Conservation (phyloP, 2,113 vertebrate species). For the Pao palembangensis region DNA sequence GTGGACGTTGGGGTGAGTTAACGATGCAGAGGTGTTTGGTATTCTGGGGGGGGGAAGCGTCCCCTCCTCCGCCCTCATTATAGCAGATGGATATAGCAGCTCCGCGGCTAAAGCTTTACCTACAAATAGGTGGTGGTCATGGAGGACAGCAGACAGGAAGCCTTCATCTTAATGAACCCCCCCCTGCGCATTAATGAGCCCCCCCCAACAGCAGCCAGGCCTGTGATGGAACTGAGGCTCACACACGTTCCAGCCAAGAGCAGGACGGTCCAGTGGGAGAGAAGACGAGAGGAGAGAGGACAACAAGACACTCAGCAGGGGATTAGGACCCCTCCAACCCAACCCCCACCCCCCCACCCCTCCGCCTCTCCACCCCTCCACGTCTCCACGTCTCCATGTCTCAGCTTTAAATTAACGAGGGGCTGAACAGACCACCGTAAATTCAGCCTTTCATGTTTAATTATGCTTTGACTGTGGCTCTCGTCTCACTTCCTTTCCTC, state of each 20-base stretch:
- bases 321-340: conserved; percentile 48
- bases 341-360: too few species aligned
- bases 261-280: conserved; percentile 21
- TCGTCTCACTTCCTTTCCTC: too few species aligned
- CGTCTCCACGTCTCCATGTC: too few species aligned
- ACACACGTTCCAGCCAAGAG: conserved; percentile 72
- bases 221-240: conserved; percentile 80
- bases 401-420: conserved; percentile 92
- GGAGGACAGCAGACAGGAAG: conserved; percentile 87
- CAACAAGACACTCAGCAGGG: conserved; percentile 49
- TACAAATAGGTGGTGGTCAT: conserved; percentile 94
- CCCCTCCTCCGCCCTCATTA: conserved; percentile 88
- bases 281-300: conserved; percentile 24
- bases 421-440: conserved; percentile 81
- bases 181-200: conserved; percentile 63
- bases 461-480: conserved; percentile 81
- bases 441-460: conserved; percentile 98
- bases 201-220: background rate
- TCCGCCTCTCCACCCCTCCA: too few species aligned
- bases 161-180: conserved; percentile 82
- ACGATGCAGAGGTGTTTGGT: conserved; percentile 77
- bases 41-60: conserved; percentile 76
- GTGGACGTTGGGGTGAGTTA: conserved; percentile 82
- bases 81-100: conserved; percentile 88
- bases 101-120: conserved; percentile 89